Evolutionary conservation across 2,888 invertebrate species (phyloP).

Genomic region (Phortica magna): DNA sequence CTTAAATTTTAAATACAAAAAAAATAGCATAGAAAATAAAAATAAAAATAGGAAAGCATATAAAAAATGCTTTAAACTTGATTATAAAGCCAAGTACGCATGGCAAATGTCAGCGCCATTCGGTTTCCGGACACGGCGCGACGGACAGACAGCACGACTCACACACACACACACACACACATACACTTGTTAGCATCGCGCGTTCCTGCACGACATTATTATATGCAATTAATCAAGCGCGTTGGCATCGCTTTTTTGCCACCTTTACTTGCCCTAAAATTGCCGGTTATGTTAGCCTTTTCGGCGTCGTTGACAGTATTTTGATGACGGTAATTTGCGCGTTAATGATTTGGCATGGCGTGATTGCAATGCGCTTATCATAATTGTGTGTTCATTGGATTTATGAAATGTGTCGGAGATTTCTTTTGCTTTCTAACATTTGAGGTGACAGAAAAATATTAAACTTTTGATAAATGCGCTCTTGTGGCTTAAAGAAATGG

Average conservation of each 20-base stretch:
- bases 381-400: slow-evolving; percentile 48
- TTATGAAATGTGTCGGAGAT: not conserved
- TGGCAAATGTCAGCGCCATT: not conserved
- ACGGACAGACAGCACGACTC: not conserved
- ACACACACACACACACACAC: too few relatives aligned
- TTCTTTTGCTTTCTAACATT: too few relatives aligned
- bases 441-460: too few relatives aligned
- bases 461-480: too few relatives aligned
- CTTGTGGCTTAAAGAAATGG: too few relatives aligned
- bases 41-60: not conserved
- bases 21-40: not conserved
- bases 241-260: too few relatives aligned
- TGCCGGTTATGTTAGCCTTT: slow-evolving; percentile 18
- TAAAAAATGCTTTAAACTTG: slow-evolving; percentile 9
- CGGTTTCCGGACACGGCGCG: not conserved
- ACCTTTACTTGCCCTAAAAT: too few relatives aligned
- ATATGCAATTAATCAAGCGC: slow-evolving; percentile 52
- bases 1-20: not conserved
- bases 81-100: slow-evolving; percentile 20
- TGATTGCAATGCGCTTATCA: slow-evolving; percentile 45
- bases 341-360: slow-evolving; percentile 37
- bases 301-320: slow-evolving; percentile 50
- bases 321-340: slow-evolving; percentile 52
- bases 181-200: too few relatives aligned
- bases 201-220: slow-evolving; percentile 43